Evolutionary conservation across 1,140 invertebrate genomes (phyloP).

Genomic region (Papilio polyxenes): DNA sequence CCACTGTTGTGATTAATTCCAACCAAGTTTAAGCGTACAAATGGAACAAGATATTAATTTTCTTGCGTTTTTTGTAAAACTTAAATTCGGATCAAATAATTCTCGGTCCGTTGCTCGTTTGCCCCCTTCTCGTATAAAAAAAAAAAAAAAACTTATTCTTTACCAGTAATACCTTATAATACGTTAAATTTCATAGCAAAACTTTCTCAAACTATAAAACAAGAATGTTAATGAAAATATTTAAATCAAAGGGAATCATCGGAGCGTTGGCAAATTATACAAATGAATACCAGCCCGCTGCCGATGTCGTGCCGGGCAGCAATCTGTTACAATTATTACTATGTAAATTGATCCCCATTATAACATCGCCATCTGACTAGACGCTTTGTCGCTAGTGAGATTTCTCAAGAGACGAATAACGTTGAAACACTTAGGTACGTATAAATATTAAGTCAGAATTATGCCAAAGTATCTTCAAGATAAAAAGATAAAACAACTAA

Average conservation of each 20-base stretch:
- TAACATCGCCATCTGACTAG: conserved; percentile 29
- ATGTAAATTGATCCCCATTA: conserved; percentile 59
- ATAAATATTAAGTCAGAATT: too few relatives aligned
- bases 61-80: background rate
- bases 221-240: conserved; percentile 12
- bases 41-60: background rate
- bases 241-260: conserved; percentile 31
- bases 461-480: too few relatives aligned
- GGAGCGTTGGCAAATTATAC: conserved; percentile 29
- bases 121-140: too few relatives aligned
- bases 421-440: too few relatives aligned
- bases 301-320: conserved; percentile 36
- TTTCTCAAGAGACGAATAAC: conserved; percentile 24
- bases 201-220: conserved; percentile 3
- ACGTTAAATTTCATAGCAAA: background rate
- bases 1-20: conserved; percentile 53
- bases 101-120: too few relatives aligned
- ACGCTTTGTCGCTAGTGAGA: conserved; percentile 41
- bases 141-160: too few relatives aligned
- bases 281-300: conserved; percentile 28
- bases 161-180: too few relatives aligned
- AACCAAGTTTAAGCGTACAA: conserved; percentile 24
- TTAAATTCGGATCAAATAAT: too few relatives aligned
- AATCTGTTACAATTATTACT: conserved; percentile 60
- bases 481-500: too few relatives aligned